Percentiles rank a stretch among this genome's conserved stretches.
Evolutionary conservation across 2,113 vertebrate genomes (phyloP).

Genomic region (Chloropsis hardwickii): DNA sequence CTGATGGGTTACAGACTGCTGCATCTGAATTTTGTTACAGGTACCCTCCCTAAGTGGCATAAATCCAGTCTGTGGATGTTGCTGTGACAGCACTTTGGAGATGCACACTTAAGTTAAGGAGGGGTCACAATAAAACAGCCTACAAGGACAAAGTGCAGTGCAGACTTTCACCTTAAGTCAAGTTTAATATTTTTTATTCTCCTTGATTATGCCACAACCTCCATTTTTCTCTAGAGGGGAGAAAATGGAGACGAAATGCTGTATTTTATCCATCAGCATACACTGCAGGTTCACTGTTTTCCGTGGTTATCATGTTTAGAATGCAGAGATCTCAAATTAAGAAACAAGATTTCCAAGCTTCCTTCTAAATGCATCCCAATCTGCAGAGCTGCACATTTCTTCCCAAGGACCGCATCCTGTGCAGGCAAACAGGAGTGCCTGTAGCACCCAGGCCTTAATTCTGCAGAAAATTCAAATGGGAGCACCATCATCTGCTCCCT

Average conservation of each 20-base stretch:
- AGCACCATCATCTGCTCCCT: background rate
- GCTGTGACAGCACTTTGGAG: background rate
- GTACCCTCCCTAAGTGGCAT: background rate
- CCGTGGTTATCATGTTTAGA: background rate
- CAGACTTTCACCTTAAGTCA: background rate
- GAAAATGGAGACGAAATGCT: background rate
- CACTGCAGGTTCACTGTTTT: background rate
- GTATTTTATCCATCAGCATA: background rate
- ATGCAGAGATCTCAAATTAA: background rate
- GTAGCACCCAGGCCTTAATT: background rate
- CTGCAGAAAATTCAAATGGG: background rate
- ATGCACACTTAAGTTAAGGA: background rate
- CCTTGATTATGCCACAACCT: background rate
- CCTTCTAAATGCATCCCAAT: background rate
- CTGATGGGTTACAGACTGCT: background rate
- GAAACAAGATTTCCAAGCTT: background rate
- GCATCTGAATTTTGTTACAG: background rate
- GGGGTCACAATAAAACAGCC: background rate
- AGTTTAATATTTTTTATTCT: background rate
- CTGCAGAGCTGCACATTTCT: background rate
- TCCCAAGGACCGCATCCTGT: background rate
- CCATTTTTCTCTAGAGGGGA: background rate
- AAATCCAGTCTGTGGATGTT: background rate
- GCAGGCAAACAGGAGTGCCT: background rate
- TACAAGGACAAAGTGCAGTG: background rate